A percentile compares a stretch with the other conserved stretches of the same genome.
phyloP scores from a whole-genome alignment of 2,113 vertebrate genomes.

The Colius striatus region DNA sequence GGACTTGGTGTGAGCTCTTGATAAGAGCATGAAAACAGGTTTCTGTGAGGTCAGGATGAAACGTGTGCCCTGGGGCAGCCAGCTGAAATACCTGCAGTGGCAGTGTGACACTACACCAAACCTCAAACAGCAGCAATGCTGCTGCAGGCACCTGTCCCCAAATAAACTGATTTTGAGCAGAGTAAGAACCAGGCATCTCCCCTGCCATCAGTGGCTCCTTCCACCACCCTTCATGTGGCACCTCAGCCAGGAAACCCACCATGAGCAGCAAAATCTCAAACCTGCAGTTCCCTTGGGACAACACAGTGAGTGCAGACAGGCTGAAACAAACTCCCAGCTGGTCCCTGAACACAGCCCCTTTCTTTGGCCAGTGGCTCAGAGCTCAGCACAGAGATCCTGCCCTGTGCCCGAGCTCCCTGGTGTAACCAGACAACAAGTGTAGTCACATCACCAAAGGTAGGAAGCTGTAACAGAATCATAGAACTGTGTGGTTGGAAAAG shows the following conservation, averaged over 20 bases:
- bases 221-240: not conserved
- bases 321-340: not conserved
- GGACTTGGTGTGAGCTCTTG: not conserved
- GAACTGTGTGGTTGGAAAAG: no score
- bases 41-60: not conserved
- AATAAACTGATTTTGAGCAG: accelerated
- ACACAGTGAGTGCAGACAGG: accelerated
- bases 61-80: not conserved
- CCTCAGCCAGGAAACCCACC: accelerated
- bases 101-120: not conserved
- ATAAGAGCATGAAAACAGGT: accelerated
- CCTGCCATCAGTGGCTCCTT: not conserved
- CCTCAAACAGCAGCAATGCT: not conserved
- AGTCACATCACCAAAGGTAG: not conserved
- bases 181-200: not conserved
- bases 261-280: not conserved
- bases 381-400: not conserved
- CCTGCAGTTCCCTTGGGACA: not conserved
- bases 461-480: not conserved
- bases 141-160: not conserved
- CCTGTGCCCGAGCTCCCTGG: not conserved
- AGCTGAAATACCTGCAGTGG: not conserved
- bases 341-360: not conserved
- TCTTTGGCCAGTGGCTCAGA: not conserved
- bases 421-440: accelerated